Evolutionary conservation across 1,140 invertebrate genomes (phyloP), one percentile per base, ranked within the genome.

Genomic region (Drosophila navojoa): DNA sequence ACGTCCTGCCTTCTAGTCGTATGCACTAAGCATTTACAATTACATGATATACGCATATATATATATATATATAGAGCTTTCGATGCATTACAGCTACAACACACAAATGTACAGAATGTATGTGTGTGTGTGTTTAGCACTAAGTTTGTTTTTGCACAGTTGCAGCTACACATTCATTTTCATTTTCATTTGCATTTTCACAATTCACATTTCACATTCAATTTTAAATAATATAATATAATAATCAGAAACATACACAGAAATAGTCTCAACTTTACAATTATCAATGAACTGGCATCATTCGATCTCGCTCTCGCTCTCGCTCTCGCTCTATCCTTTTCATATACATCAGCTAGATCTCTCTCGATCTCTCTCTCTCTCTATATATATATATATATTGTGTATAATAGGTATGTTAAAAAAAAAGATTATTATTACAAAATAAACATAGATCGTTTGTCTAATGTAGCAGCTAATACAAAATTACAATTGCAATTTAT

Each of bases 361-460:
- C 71, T 71, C 71, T 62, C 63, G 62, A 54, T 76, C 4, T 44
- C 35, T 38, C 35, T 38, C 9, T 38, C 1, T 38, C 1, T 44
- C 16, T 44, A 6, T 44, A 6, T 44, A 5, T 44, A 44, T 15
- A 15, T n/a, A 42, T 55, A 44, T 58, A 68, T 73, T 42, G 71
- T 75, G 50, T 62, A 69, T 72, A 57, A 9, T 32, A 32, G 29
- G 29, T 84, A 80, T 74, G 77, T 80, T 72, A 32, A 71, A 77
- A 80, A 73, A 71, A 45, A 61, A 50, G 38, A 57, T 73, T 47
- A 70, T 61, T 55, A 73, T 52, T 42, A 45, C 15, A 77, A 50
- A 76, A 66, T 76, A 84, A 79, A 82, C 80, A 64, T 81, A 71
- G 70, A 79, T 74, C 73, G 35, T 50, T 79, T 74, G 68, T 63